phyloP scores from a whole-genome alignment of 2,888 invertebrate genomes.

The Synanthedon myopaeformis region DNA sequence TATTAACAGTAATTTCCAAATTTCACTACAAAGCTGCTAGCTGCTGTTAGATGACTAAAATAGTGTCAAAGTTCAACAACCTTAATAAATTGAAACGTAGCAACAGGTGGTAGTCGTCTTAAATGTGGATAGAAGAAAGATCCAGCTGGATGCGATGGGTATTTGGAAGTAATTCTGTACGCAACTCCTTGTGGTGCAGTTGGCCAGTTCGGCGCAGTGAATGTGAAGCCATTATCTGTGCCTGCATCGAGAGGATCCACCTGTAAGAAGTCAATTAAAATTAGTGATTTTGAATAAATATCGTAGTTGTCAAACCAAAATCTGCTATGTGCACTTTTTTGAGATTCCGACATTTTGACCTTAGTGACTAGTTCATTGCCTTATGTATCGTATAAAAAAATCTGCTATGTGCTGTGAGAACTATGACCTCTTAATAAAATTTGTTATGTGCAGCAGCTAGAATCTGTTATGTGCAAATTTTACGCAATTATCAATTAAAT shows the following conservation, averaged over 20 bases:
- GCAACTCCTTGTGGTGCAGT: slow-evolving; percentile 90
- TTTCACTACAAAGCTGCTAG: neutral
- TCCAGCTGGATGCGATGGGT: slow-evolving; percentile 92
- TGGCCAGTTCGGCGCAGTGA: slow-evolving; percentile 97
- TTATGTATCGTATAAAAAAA: no score
- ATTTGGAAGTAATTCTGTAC: slow-evolving; percentile 87
- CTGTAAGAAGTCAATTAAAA: slow-evolving; percentile 38
- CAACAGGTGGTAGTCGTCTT: slow-evolving; percentile 88
- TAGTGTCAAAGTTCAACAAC: slow-evolving; percentile 23
- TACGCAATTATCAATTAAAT: no score
- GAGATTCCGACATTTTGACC: neutral
- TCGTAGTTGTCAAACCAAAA: no score
- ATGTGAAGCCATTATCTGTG: slow-evolving; percentile 95
- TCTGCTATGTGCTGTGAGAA: no score
- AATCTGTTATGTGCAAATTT: no score
- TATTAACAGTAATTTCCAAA: neutral
- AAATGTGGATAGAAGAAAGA: slow-evolving; percentile 94
- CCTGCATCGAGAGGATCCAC: slow-evolving; percentile 94
- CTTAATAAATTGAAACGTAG: slow-evolving; percentile 91
- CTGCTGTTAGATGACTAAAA: no score
- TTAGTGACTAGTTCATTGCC: neutral
- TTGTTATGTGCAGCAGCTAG: no score
- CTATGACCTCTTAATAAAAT: no score
- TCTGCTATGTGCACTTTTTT: no score
- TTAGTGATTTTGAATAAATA: no score